phyloP scores from a whole-genome alignment of 2,113 vertebrate species.

The Pteruthius melanotis region DNA sequence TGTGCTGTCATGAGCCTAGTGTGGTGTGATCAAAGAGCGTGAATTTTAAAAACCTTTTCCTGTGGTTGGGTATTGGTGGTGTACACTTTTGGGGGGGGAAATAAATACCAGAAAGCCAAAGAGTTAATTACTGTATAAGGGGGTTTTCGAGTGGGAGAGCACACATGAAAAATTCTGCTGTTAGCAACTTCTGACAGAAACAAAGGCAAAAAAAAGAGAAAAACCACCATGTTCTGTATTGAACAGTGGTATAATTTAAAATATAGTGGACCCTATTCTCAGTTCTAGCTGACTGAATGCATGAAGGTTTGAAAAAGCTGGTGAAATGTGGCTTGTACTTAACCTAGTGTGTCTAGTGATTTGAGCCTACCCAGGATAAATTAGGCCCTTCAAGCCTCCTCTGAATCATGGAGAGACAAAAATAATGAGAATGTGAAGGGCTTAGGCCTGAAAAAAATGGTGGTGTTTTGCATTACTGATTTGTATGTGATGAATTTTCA shows the following conservation, averaged over 20 bases:
- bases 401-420: neutral
- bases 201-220: neutral
- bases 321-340: neutral
- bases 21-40: neutral
- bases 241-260: neutral
- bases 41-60: constrained; percentile 2
- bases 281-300: neutral
- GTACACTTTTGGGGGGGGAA: neutral
- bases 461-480: neutral
- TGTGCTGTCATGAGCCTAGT: neutral
- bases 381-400: neutral
- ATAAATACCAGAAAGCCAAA: neutral
- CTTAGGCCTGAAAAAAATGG: neutral
- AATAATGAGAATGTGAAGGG: neutral
- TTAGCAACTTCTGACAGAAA: neutral
- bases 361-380: neutral
- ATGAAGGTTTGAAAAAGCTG: neutral
- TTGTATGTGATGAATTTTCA: neutral
- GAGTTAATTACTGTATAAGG: neutral
- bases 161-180: neutral
- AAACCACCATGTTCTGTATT: fast-evolving
- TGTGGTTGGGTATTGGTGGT: constrained; percentile 25
- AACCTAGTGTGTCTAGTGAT: neutral
- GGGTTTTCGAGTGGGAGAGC: neutral
- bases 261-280: neutral